Conservation (phyloP, 1,140 invertebrate species). For the Bombus haemorrhoidalis region DNA sequence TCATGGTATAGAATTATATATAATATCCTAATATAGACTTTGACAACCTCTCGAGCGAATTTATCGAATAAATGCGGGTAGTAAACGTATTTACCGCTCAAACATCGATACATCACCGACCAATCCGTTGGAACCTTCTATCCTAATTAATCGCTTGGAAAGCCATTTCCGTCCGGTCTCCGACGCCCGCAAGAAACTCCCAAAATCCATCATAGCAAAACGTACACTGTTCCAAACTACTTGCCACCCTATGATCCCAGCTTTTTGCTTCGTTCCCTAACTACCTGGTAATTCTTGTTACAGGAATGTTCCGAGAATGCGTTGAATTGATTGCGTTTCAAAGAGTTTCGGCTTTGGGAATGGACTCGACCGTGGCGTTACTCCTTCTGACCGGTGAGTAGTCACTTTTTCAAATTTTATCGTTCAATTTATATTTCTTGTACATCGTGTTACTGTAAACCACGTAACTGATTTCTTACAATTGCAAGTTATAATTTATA, state of each 20-base stretch:
- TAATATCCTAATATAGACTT: background rate
- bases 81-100: background rate
- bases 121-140: background rate
- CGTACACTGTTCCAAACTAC: background rate
- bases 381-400: slow-evolving; percentile 78
- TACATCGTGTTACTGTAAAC: too few relatives aligned
- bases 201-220: background rate
- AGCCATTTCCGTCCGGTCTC: background rate
- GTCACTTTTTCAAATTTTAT: background rate
- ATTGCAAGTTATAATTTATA: too few relatives aligned
- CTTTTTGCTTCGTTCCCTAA: slow-evolving; percentile 5
- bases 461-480: too few relatives aligned
- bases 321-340: slow-evolving; percentile 71
- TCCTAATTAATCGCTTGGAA: slow-evolving; percentile 10
- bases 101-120: slow-evolving; percentile 5
- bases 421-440: too few relatives aligned
- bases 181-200: background rate
- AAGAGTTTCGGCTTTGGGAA: slow-evolving; percentile 72
- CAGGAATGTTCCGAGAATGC: slow-evolving; percentile 79
- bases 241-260: background rate
- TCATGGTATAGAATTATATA: background rate
- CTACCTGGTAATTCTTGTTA: slow-evolving; percentile 60
- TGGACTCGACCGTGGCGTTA: slow-evolving; percentile 77
- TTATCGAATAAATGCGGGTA: background rate
- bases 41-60: background rate